Base-by-base conservation (phyloP, 2,113 vertebrate species). In the Petaurus breviceps region DNA sequence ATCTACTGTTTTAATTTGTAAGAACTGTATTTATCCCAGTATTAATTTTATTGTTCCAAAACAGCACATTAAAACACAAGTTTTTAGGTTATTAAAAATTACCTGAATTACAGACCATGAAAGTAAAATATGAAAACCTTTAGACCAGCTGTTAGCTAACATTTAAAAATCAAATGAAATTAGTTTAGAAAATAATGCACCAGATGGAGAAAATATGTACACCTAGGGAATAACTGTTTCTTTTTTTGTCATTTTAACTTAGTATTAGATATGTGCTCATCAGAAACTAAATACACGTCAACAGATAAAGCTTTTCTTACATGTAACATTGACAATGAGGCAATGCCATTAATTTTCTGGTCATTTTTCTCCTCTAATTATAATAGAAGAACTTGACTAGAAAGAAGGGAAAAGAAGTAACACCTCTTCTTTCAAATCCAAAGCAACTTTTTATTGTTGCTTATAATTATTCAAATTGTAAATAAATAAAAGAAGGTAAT, bases 151-250 rank as follows among this genome's bases (percentile, higher is more conserved):
- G 98, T 98, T 99, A 98, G 89, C 51, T 98, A 98, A 95, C 97
- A 98, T 98, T 98, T 98, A 95, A 98, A 98, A 98, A 97, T 89
- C 96, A 99, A 98, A 97, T 97, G 53, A 98, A 98, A 51, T 94
- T 96, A 97, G 50, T 97, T 98, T 96, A 46, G 95, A 98, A 98
- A 98, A 98, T 95, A 98, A 98, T 96, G 51, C 31, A 98, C 94
- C 98, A 99, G 98, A 98, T 98, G 98, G 98, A 98, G 92, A 94
- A 97, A 98, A 98, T 97, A 94, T 96, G 94, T 94, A 96, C 91
- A 97, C 16, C 43, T 54, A 91, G 93, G 91, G 95, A 98, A 98
- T 98, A 97, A 93, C 61, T 95, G 57, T 95, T 98, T 98, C 95
- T 96, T 98, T 97, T 97, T 96, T 94, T 98, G 92, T 89, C 90